Base-by-base conservation (phyloP, 30 jellyfish, hydroid and myxozoan genomes). In the Hydractinia symbiolongicarpus region DNA sequence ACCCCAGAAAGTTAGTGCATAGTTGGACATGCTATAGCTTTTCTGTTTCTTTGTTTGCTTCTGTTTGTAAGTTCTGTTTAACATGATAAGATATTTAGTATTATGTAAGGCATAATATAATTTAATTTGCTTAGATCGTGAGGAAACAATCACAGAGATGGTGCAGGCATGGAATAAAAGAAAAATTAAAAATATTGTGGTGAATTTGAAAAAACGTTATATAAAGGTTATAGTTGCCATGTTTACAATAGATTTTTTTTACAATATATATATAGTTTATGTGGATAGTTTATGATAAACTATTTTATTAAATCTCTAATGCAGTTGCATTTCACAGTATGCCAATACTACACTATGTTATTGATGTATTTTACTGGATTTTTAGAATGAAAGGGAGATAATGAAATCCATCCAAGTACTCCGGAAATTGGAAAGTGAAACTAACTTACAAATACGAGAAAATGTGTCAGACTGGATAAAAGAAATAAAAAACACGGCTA, bases 121-220 rank as follows among this genome's bases (percentile, higher is more conserved):
- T 79, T 17, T 5, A 60, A 21, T 79, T 82, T 58, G 50, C 55
- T 15, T 78, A 66, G 88, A 81, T 81, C 55, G 88, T 60, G 88
- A 81, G 19, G 86, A 81, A 13, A 13, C 69, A 9, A 77, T 81
- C 55, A 81, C 88, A 13, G 88, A 81, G 21, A 60, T 77, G 67
- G 83, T 67, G 66, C 72, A 67, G 54, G 67, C 83, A 49, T 68
- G 82, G 82, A 81, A 66, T 62, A 81, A 54, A 55, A 70, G 88
- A 53, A 81, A 81, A 67, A 53, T 81, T 0, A 67, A 66, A 57
- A 81, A 81, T 54, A 67, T 81, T 58, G 17, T 58, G 15, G 69
- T 58, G 15, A 16, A 58, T 58, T 58, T 58, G 17, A 58, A 58
- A 16, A 58, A 58, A 16, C 69, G 69, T 58, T 58, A 58, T 58